These are phyloP conservation scores for Flabesymbios commensalis DNA, from an alignment of 2,888 invertebrate species.

Conservation along the genomic window DNA sequence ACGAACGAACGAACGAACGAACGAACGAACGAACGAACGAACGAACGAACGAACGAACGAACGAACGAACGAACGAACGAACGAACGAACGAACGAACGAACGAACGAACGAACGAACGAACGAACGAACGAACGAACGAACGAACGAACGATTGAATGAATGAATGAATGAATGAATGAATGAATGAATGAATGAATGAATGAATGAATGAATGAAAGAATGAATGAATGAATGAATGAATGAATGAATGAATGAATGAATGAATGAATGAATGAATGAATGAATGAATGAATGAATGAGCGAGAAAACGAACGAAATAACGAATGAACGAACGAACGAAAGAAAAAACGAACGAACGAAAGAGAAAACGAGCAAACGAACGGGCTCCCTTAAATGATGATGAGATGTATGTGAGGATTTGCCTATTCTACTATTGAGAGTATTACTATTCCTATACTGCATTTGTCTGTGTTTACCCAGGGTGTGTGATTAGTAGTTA, in stretches of 20 bases:
- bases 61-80: neutral
- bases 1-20: neutral
- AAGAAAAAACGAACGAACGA: neutral
- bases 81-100: neutral
- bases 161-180: conserved; percentile 5
- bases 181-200: conserved; percentile 11
- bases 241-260: too few relatives aligned
- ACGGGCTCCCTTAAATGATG: too few relatives aligned
- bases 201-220: conserved; percentile 2
- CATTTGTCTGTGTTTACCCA: too few relatives aligned
- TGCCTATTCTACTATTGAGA: too few relatives aligned
- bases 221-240: conserved; percentile 5
- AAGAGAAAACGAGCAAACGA: neutral
- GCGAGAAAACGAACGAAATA: neutral
- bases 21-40: neutral
- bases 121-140: neutral
- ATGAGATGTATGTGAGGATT: too few relatives aligned
- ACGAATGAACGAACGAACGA: neutral
- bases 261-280: conserved; percentile 1
- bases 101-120: neutral
- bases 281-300: conserved; percentile 7
- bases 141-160: too few relatives aligned
- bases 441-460: too few relatives aligned
- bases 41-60: neutral
- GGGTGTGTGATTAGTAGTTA: too few relatives aligned